Base-by-base conservation (phyloP, 2,888 invertebrate species). In the Tubulanus polymorphus region DNA sequence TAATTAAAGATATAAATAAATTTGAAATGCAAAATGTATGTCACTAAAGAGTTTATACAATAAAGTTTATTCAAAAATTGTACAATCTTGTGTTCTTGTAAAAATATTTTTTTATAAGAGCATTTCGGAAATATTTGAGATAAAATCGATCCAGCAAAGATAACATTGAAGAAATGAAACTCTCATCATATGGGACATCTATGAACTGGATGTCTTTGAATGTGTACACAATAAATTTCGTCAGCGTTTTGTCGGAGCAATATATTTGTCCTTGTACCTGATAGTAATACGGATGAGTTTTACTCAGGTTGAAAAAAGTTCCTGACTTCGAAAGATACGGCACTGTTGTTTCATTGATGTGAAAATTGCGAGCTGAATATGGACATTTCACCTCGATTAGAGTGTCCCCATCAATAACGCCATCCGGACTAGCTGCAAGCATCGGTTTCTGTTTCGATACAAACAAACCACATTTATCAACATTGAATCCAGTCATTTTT, bases 231-330 rank as follows among this genome's bases (percentile, higher is more conserved):
- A 55, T 53, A 45, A 60, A 57, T 29, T 37, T 37, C 54, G 56
- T 56, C 15, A 30, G n/a, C 8, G 49, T 20, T 29, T 35, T 37
- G 15, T 50, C 48, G 25, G 53, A 51, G 35, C 60, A 60, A 25
- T 53, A 41, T 32, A 60, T 45, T 46, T 60, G 57, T 47, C 55
- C 57, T 41, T 60, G 60, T 30, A 60, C 47, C 46, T 60, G 60
- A 47, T 54, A 57, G 28, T 48, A 52, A 46, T 47, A n/a, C n/a
- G n/a, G n/a, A n/a, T n/a, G n/a, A n/a, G n/a, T n/a, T n/a, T n/a
- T n/a, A n/a, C n/a, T n/a, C 20, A 59, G 32, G n/a, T 26, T 32
- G 27, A 52, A 50, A 32, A n/a, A n/a, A n/a, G n/a, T n/a, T 54
- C 50, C 26, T 48, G 30, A 15, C 1, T 3, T 1, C 23, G 52